A percentile compares a stretch with the other conserved stretches of the same genome.
Conservation (phyloP, 2,888 invertebrate species). For the Listrodromus nycthemerus region DNA sequence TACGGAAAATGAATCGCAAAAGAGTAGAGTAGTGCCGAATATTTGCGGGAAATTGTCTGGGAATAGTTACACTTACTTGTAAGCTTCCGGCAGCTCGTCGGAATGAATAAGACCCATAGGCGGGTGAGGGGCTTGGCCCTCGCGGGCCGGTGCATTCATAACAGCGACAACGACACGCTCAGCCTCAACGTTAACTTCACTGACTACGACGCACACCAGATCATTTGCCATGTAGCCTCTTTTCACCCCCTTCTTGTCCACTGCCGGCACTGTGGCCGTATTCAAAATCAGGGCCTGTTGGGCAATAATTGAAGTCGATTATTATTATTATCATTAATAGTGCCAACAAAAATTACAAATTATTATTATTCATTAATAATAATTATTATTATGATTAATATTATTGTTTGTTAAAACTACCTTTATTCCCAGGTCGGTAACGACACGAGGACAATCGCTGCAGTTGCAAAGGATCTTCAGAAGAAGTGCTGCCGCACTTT, state of each 20-base stretch:
- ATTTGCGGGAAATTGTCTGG: conserved; percentile 81
- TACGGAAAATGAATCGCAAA: conserved; percentile 27
- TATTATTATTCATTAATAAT: conserved; percentile 1
- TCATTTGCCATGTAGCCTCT: conserved; percentile 93
- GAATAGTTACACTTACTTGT: conserved; percentile 89
- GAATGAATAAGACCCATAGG: conserved; percentile 93
- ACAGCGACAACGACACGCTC: conserved; percentile 95
- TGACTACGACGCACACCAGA: conserved; percentile 94
- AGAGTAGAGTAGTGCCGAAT: conserved; percentile 56
- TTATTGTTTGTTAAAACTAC: conserved; percentile 84
- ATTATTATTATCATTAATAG: background rate
- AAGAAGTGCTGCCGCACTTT: conserved; percentile 90
- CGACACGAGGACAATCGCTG: conserved; percentile 91
- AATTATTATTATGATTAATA: conserved; percentile 22
- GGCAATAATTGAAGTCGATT: conserved; percentile 26
- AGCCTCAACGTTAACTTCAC: conserved; percentile 93
- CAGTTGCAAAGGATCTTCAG: conserved; percentile 94
- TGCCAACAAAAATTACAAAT: too few species aligned
- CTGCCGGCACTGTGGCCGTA: conserved; percentile 89
- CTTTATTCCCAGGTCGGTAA: conserved; percentile 95
- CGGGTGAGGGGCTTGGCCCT: conserved; percentile 90
- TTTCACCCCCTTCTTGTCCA: conserved; percentile 92
- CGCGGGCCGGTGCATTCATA: conserved; percentile 92
- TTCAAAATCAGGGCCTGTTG: conserved; percentile 82
- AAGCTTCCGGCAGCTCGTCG: conserved; percentile 92